Conservation (phyloP, 2,888 invertebrate species). For the Phengaris alcon region DNA sequence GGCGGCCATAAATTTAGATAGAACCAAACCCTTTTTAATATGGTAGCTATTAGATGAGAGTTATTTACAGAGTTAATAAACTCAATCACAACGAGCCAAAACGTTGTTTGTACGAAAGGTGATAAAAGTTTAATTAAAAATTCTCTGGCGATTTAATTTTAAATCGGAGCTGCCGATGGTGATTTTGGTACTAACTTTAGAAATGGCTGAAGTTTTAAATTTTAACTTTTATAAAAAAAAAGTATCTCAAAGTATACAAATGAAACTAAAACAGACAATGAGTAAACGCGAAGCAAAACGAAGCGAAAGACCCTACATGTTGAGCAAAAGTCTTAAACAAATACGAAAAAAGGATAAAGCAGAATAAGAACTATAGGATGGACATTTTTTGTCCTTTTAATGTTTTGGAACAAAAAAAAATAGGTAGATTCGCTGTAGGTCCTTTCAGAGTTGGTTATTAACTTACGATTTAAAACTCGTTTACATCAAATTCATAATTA, state of each 20-base stretch:
- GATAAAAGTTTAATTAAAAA: slow-evolving; percentile 28
- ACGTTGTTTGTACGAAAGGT: slow-evolving; percentile 17
- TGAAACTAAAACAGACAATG: slow-evolving; percentile 63
- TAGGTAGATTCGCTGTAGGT: no score
- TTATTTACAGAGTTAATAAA: slow-evolving; percentile 28
- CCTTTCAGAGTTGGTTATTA: no score
- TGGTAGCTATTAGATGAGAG: slow-evolving; percentile 37
- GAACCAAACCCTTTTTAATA: slow-evolving; percentile 40
- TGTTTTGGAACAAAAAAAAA: neutral
- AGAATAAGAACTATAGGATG: neutral
- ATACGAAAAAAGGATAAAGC: neutral
- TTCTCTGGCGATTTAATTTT: neutral
- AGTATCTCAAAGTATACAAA: slow-evolving; percentile 53
- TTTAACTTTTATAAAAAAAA: no score
- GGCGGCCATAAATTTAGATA: slow-evolving; percentile 39
- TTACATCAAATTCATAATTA: no score
- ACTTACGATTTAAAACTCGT: no score
- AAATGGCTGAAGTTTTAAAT: no score
- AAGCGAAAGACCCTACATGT: slow-evolving; percentile 52
- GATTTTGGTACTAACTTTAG: slow-evolving; percentile 47
- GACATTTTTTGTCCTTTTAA: neutral
- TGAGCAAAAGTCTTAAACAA: neutral
- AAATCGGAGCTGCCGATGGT: neutral
- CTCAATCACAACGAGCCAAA: slow-evolving; percentile 19
- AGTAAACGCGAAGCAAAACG: slow-evolving; percentile 71